phyloP scores from a whole-genome alignment of 2,888 invertebrate species.

The Gibbula magus region DNA sequence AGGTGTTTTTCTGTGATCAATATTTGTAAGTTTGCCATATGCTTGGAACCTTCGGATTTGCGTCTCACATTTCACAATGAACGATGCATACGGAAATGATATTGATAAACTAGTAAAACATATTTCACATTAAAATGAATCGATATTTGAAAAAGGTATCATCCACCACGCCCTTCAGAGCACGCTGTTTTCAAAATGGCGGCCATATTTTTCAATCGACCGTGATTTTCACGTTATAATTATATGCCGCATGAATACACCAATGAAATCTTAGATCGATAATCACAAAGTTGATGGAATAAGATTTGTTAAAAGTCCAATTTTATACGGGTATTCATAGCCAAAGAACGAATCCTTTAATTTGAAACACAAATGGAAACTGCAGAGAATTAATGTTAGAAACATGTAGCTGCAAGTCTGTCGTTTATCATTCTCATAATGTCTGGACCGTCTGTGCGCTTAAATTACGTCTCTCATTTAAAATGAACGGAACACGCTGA shows the following conservation, averaged over 20 bases:
- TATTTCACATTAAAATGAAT: background rate
- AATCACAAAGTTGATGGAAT: background rate
- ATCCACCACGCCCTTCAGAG: background rate
- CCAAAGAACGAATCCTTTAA: background rate
- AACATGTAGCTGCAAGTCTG: background rate
- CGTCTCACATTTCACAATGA: too few relatives aligned
- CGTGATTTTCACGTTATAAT: background rate
- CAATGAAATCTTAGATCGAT: background rate
- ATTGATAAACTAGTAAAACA: background rate
- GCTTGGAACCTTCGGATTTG: too few relatives aligned
- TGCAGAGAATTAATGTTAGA: background rate
- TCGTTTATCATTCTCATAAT: background rate
- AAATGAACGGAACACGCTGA: too few relatives aligned
- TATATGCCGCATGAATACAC: slow-evolving; percentile 4
- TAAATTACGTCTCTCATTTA: too few relatives aligned
- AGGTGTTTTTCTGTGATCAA: too few relatives aligned
- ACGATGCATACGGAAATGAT: too few relatives aligned
- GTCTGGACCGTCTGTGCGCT: too few relatives aligned
- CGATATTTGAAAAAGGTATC: background rate
- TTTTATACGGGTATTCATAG: slow-evolving; percentile 4
- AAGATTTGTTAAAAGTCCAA: slow-evolving; percentile 4
- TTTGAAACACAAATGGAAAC: background rate
- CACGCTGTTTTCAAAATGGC: slow-evolving; percentile 17
- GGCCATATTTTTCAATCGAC: slow-evolving; percentile 14
- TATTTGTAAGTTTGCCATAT: too few relatives aligned